phyloP scores from a whole-genome alignment of 2,888 invertebrate species.

The Leptinotarsa tumamoca region DNA sequence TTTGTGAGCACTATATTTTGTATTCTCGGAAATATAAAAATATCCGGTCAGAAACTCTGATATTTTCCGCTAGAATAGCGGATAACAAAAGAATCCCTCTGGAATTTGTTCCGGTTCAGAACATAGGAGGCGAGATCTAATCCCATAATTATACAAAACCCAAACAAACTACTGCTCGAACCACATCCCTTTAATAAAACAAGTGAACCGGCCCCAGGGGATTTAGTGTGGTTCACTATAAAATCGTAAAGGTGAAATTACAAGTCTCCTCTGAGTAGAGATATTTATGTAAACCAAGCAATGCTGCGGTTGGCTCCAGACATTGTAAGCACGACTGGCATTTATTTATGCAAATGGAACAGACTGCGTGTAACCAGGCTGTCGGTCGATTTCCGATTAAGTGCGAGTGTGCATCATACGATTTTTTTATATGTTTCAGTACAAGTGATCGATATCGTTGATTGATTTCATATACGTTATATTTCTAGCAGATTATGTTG shows the following conservation, averaged over 20 bases:
- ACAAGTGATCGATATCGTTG: background rate
- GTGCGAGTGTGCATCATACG: background rate
- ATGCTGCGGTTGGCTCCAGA: slow-evolving; percentile 50
- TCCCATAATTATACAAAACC: slow-evolving; percentile 54
- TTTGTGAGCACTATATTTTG: too few relatives aligned
- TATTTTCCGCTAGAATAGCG: background rate
- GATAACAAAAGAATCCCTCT: slow-evolving; percentile 19
- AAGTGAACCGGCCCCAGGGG: slow-evolving; percentile 44
- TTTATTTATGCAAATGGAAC: slow-evolving; percentile 27
- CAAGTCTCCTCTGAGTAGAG: slow-evolving; percentile 63
- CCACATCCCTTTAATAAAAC: slow-evolving; percentile 44
- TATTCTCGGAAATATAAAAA: background rate
- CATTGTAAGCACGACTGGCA: slow-evolving; percentile 24
- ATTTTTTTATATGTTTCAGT: background rate
- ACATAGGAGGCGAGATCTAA: slow-evolving; percentile 37
- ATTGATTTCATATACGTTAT: background rate
- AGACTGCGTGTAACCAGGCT: background rate
- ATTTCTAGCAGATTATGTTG: background rate
- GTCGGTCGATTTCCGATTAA: background rate
- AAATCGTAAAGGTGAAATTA: slow-evolving; percentile 66
- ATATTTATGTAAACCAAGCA: slow-evolving; percentile 64
- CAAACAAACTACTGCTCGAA: slow-evolving; percentile 50
- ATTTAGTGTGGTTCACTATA: slow-evolving; percentile 60
- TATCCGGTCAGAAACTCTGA: background rate
- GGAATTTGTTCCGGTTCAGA: slow-evolving; percentile 10